Conservation (phyloP, 2,888 invertebrate genomes). For the Magallana nippona region DNA sequence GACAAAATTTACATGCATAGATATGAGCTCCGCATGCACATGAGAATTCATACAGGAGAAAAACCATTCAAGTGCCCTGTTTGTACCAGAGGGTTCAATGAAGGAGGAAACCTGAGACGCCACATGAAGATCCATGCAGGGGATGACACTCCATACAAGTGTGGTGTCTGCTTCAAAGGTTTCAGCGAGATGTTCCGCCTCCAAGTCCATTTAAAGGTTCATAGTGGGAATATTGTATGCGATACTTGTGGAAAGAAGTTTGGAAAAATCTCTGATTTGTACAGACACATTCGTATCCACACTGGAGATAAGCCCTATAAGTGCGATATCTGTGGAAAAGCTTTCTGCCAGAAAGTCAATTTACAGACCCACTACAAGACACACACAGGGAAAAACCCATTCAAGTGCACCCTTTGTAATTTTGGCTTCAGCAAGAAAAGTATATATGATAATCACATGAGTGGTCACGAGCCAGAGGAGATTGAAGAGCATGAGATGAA, state of each 20-base stretch:
- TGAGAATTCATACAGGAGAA: constrained; percentile 51
- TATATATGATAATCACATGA: constrained; percentile 49
- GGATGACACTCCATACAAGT: constrained; percentile 51
- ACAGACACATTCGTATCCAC: constrained; percentile 58
- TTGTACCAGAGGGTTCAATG: constrained; percentile 51
- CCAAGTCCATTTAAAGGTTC: constrained; percentile 50
- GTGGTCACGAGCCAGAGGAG: constrained; percentile 45
- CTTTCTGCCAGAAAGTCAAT: constrained; percentile 60
- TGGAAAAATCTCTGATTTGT: constrained; percentile 51
- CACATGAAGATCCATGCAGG: constrained; percentile 53
- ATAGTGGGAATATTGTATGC: constrained; percentile 50
- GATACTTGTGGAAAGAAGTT: constrained; percentile 51
- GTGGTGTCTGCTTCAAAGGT: constrained; percentile 52
- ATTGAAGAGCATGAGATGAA: constrained; percentile 40
- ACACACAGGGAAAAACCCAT: constrained; percentile 60
- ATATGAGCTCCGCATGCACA: constrained; percentile 52
- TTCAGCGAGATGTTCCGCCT: constrained; percentile 48
- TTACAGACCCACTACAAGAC: constrained; percentile 57
- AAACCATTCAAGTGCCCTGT: constrained; percentile 52
- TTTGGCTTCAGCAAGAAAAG: constrained; percentile 49
- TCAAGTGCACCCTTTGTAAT: constrained; percentile 59
- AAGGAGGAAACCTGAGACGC: constrained; percentile 49
- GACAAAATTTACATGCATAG: constrained; percentile 49
- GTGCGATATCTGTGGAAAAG: constrained; percentile 61
- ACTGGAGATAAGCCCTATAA: constrained; percentile 60